Evolutionary conservation across 2,797 vertebrate species (phyloP), one percentile per base, ranked within the genome.

Genomic region (Anguilla marmorata): DNA sequence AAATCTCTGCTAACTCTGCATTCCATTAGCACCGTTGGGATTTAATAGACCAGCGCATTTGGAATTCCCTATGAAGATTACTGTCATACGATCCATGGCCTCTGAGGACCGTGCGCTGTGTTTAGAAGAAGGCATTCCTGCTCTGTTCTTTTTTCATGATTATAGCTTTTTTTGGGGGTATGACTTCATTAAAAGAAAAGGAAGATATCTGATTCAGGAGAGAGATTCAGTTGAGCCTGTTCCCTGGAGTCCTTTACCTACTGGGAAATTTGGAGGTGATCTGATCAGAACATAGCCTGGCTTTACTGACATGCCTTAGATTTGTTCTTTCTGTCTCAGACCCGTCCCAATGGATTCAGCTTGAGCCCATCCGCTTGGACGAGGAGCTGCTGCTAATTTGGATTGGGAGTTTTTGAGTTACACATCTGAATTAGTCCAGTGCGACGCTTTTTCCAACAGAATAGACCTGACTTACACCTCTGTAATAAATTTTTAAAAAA

Each of bases 151-250:
- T 76, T 76, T 76, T 33, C 16, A 41, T 16, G 30, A 19, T 72
- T 72, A 27, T 63, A 58, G 72, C 90, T 87, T 87, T 87, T 91
- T 91, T 89, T 92, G 90, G 2, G 37, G 86, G 90, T 66, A 87
- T 86, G 85, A 90, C 88, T 87, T 52, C 76, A 91, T 92, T 88
- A 89, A 88, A 91, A 84, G 89, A 87, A 90, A 27, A 83, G 88
- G 92, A 45, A 83, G 89, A 92, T 93, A 87, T 93, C 93, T 91
- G 90, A 93, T 93, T 93, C 89, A 93, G 89, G 3, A 33, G 21
- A 74, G n/a, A 11, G n/a, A 72, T 27, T 72, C 66, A 11, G 30
- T 24, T 76, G 9, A 37, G 33, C 33, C 72, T 41, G 37, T 33
- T 8, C 69, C 72, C 19, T 19, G 30, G 11, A 8, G 6, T 3